Evolutionary conservation across 2,113 vertebrate species (phyloP).

Genomic region (Dinomys branickii): DNA sequence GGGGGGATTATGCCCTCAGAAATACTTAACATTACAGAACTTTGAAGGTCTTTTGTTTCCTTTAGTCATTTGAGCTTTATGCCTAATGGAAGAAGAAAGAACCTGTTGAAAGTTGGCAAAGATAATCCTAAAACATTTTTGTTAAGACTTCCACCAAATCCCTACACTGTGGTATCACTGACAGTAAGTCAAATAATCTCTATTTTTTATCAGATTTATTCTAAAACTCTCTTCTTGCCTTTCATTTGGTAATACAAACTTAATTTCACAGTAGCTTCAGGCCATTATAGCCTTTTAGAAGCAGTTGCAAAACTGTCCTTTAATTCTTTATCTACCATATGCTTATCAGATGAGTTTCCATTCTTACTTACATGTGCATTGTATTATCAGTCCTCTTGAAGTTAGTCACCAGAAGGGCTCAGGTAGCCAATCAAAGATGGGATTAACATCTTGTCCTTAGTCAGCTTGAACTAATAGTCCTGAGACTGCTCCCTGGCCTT

Average conservation of each 20-base stretch:
- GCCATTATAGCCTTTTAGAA: slow-evolving; percentile 35
- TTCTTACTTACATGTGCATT: slow-evolving; percentile 9
- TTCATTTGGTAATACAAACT: slow-evolving; percentile 75
- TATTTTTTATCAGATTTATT: slow-evolving; percentile 70
- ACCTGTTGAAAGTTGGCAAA: slow-evolving; percentile 45
- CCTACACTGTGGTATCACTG: slow-evolving; percentile 22
- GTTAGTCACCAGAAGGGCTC: neutral
- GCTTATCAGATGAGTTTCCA: slow-evolving; percentile 32
- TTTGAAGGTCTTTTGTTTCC: neutral
- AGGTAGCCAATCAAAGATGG: neutral
- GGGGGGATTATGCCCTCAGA: slow-evolving; percentile 28
- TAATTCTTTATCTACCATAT: slow-evolving; percentile 32
- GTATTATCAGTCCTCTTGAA: neutral
- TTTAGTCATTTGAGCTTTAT: slow-evolving; percentile 8
- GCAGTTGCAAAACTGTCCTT: slow-evolving; percentile 49
- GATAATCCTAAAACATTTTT: slow-evolving; percentile 61
- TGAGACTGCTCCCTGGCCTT: neutral
- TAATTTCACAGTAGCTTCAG: slow-evolving; percentile 69
- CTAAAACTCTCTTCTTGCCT: slow-evolving; percentile 53
- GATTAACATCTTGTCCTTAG: slow-evolving; percentile 11
- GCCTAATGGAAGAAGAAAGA: neutral
- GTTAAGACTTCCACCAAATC: slow-evolving; percentile 57
- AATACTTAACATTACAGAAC: slow-evolving; percentile 61
- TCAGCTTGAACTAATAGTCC: neutral
- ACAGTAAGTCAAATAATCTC: slow-evolving; percentile 59